Base-by-base conservation (phyloP, 2,113 vertebrate genomes). In the Entelurus aequoreus region DNA sequence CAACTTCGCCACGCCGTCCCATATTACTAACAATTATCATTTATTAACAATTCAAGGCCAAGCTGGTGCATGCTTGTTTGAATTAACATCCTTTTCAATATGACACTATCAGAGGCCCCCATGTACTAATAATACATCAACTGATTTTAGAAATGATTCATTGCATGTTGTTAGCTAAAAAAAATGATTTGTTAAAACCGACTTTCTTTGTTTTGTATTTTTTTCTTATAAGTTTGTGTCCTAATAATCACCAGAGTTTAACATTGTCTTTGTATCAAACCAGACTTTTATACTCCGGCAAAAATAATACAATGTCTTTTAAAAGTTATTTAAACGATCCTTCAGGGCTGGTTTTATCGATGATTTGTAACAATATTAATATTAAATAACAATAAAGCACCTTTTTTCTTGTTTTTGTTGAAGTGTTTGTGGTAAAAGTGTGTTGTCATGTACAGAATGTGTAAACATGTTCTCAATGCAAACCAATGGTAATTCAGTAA, bases 271-370 rank as follows among this genome's bases (percentile, higher is more conserved):
- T 89, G 75, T 88, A 88, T 64, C 44, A 54, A 84, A 81, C 76
- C 65, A 70, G 40, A 80, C 54, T 85, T 90, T 89, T 89, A 47
- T 88, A 86, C 64, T 53, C 21, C 48, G 65, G 54, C 62, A 67
- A 76, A 28, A 73, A 21, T 70, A 52, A 78, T 50, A 69, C 19
- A 38, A 70, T 70, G 70, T 70, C 82, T 84, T 88, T 84, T 76
- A 75, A 66, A 28, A 74, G 48, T 81, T 74, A 80, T 48, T 75
- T 48, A 53, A 55, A 66, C 76, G 68, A 80, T 68, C 66, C 80
- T 83, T 82, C 76, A 82, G 74, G 80, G 73, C 77, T 79, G 77
- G 75, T 85, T 83, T 82, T 80, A 74, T 63, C 75, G 77, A 87
- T 84, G 75, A 70, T 88, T 87, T 89, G 77, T 86, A 74, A 86